Evolutionary conservation across 1,140 invertebrate genomes (phyloP).

Genomic region (Bombus difficillimus): DNA sequence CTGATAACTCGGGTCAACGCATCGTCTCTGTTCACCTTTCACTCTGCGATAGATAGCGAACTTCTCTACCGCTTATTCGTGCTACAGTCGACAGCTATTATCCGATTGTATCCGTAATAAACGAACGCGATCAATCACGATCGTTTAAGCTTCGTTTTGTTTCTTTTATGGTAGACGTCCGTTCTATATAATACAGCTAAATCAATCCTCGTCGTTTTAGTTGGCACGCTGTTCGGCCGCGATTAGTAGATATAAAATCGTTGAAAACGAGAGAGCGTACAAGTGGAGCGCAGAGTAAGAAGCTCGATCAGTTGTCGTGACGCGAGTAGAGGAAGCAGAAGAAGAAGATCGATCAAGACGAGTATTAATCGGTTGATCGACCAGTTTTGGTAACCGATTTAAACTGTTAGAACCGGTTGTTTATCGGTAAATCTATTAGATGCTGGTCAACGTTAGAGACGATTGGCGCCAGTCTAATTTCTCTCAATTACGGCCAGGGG

Average conservation of each 20-base stretch:
- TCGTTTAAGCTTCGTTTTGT: no score
- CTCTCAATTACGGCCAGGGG: neutral
- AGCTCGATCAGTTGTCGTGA: neutral
- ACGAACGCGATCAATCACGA: neutral
- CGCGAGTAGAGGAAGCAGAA: neutral
- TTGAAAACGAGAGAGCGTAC: neutral
- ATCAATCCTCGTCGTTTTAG: neutral
- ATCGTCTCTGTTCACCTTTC: neutral
- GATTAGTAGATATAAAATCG: no score
- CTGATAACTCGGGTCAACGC: neutral
- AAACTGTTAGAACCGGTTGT: conserved; percentile 18
- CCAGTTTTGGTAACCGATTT: conserved; percentile 18
- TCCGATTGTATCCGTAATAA: neutral
- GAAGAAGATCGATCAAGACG: neutral
- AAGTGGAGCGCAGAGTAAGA: neutral
- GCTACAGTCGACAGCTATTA: neutral
- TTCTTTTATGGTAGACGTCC: no score
- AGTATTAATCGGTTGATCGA: neutral
- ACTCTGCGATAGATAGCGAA: neutral
- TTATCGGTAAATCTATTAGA: neutral
- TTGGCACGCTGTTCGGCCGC: neutral
- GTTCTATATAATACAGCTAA: neutral
- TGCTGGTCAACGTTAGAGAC: neutral
- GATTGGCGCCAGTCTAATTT: conserved; percentile 6
- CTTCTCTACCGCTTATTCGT: neutral